phyloP scores from a whole-genome alignment of 1,140 invertebrate genomes.

The Elymnias hypermnestra region DNA sequence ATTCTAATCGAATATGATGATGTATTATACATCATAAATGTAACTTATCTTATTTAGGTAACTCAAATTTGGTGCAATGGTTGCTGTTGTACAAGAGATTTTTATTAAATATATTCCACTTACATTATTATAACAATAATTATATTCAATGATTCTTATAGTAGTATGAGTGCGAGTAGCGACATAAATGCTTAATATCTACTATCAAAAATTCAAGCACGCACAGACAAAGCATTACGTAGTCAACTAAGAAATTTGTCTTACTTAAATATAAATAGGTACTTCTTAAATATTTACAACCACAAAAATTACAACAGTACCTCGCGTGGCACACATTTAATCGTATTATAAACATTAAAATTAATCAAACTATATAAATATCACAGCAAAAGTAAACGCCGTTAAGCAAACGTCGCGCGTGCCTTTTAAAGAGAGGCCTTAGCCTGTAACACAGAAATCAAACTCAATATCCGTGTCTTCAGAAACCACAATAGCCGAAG shows the following conservation, averaged over 20 bases:
- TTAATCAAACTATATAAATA: slow-evolving; percentile 64
- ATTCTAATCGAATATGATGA: too few relatives aligned
- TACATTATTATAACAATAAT: too few relatives aligned
- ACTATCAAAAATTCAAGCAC: slow-evolving; percentile 4
- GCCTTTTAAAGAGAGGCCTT: slow-evolving; percentile 10
- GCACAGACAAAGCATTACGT: slow-evolving; percentile 9
- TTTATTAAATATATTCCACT: too few relatives aligned
- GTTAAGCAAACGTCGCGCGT: slow-evolving; percentile 34
- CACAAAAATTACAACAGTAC: slow-evolving; percentile 37
- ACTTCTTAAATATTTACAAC: slow-evolving; percentile 52
- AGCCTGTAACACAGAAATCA: slow-evolving; percentile 29
- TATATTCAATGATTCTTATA: too few relatives aligned
- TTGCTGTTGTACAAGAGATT: too few relatives aligned
- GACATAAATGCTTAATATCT: neutral
- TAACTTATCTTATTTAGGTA: slow-evolving; percentile 24
- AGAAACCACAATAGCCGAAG: slow-evolving; percentile 10
- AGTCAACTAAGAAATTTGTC: slow-evolving; percentile 1
- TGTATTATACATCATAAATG: too few relatives aligned
- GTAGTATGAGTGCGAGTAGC: neutral
- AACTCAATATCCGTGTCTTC: slow-evolving; percentile 24
- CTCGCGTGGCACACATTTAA: slow-evolving; percentile 45
- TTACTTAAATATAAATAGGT: slow-evolving; percentile 33
- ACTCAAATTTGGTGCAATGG: slow-evolving; percentile 39
- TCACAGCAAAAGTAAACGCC: slow-evolving; percentile 70
- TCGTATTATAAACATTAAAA: slow-evolving; percentile 36